These are phyloP conservation scores for Procambarus virginalis DNA, from an alignment of 1,140 invertebrate genomes.

Conservation along the genomic window DNA sequence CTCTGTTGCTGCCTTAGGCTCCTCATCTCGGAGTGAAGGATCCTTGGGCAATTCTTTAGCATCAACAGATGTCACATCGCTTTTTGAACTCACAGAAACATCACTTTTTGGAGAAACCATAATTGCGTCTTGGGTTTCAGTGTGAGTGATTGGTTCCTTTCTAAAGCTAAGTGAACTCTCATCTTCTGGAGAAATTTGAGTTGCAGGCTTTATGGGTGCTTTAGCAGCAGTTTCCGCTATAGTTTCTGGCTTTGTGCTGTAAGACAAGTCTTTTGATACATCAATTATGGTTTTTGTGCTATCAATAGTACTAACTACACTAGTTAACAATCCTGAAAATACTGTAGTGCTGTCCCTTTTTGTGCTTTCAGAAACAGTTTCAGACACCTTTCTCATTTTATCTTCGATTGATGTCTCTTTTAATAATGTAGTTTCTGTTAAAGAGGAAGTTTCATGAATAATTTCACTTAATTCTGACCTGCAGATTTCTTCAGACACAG, in stretches of 20 bases:
- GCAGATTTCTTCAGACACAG: constrained; percentile 37
- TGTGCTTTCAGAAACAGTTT: constrained; percentile 59
- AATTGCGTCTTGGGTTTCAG: constrained; percentile 49
- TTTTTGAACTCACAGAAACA: constrained; percentile 40
- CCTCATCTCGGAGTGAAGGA: constrained; percentile 30
- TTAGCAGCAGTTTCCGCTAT: background rate
- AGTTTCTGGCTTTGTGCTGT: constrained; percentile 57
- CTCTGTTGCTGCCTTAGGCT: constrained; percentile 21
- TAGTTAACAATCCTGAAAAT: constrained; percentile 21
- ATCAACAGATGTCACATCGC: constrained; percentile 51
- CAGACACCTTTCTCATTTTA: background rate
- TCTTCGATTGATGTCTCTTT: constrained; percentile 4
- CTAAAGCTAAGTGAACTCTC: constrained; percentile 42
- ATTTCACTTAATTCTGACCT: constrained; percentile 1
- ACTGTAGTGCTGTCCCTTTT: constrained; percentile 52
- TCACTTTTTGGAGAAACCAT: constrained; percentile 53
- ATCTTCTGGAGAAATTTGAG: constrained; percentile 37
- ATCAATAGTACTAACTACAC: constrained; percentile 46
- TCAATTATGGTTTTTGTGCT: constrained; percentile 62
- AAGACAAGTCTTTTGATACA: constrained; percentile 29
- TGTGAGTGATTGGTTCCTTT: constrained; percentile 30
- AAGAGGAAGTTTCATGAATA: constrained; percentile 7
- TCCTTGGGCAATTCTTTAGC: constrained; percentile 50
- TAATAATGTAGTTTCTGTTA: constrained; percentile 20
- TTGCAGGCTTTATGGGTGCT: constrained; percentile 20